These are phyloP conservation scores for Alces alces DNA, from an alignment of 2,113 vertebrate species.

Conservation along the genomic window DNA sequence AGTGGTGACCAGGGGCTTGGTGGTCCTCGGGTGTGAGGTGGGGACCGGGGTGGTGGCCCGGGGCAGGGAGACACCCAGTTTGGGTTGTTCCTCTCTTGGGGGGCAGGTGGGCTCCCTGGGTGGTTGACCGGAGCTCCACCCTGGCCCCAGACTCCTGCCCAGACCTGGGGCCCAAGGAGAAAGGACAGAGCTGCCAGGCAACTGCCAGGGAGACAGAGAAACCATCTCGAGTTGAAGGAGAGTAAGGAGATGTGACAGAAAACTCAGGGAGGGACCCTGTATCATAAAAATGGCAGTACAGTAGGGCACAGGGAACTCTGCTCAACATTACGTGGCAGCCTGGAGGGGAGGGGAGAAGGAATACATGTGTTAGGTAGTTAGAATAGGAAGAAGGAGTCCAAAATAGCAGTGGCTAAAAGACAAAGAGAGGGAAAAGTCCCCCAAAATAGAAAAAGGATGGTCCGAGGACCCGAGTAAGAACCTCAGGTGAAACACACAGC, in stretches of 20 bases:
- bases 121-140: neutral
- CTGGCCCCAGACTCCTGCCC: neutral
- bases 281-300: neutral
- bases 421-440: neutral
- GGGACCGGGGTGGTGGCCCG: neutral
- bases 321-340: neutral
- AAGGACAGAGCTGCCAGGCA: neutral
- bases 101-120: neutral
- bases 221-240: neutral
- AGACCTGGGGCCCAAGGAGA: neutral
- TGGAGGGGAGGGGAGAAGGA: neutral
- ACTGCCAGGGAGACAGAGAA: neutral
- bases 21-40: fast-evolving
- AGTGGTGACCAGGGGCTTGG: fast-evolving
- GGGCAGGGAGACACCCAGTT: neutral
- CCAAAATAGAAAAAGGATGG: neutral
- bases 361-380: neutral
- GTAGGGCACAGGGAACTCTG: neutral
- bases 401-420: neutral
- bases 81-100: too few relatives aligned
- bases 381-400: neutral
- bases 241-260: fast-evolving
- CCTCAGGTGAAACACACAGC: neutral
- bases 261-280: neutral
- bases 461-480: neutral